phyloP scores from a whole-genome alignment of 37 sponge, comb jelly and placozoan genomes.

The Bolinopsis microptera region DNA sequence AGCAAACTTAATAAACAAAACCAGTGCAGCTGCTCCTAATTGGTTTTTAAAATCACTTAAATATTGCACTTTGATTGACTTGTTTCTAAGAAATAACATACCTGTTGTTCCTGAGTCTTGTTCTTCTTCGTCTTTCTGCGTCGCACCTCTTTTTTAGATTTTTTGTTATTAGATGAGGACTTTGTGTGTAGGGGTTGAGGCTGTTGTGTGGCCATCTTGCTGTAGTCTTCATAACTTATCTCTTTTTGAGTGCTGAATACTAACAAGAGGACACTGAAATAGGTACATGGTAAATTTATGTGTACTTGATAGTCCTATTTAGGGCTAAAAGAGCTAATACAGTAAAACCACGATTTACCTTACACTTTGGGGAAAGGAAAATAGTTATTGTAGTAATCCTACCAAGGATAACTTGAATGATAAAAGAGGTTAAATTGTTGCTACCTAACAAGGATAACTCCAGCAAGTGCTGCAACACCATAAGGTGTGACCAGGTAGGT shows the following conservation, averaged over 20 bases:
- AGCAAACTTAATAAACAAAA: too few relatives aligned
- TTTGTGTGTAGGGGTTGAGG: not conserved
- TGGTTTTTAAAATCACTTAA: too few relatives aligned
- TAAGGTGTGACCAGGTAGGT: slow-evolving; percentile 49
- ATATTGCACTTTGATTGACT: too few relatives aligned
- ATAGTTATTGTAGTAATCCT: too few relatives aligned
- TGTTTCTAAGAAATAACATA: too few relatives aligned
- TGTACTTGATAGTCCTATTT: too few relatives aligned
- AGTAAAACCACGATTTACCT: too few relatives aligned
- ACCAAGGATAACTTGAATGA: too few relatives aligned
- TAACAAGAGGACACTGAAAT: slow-evolving; percentile 29
- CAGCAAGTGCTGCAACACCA: slow-evolving; percentile 57
- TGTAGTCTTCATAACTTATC: slow-evolving; percentile 50
- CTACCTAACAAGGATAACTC: slow-evolving; percentile 48
- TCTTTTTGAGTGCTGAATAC: slow-evolving; percentile 63
- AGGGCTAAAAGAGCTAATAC: too few relatives aligned
- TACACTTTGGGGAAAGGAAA: too few relatives aligned
- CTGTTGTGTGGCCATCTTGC: not conserved
- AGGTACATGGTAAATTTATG: too few relatives aligned
- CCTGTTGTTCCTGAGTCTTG: not conserved
- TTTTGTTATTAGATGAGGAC: slow-evolving; percentile 19
- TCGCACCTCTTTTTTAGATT: not conserved
- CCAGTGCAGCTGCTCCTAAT: too few relatives aligned
- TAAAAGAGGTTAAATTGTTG: not conserved
- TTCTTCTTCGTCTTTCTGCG: slow-evolving; percentile 3